Percentiles rank a stretch among this genome's conserved stretches.
Evolutionary conservation across 2,888 invertebrate species (phyloP).

Genomic region (Epinotia nisella): DNA sequence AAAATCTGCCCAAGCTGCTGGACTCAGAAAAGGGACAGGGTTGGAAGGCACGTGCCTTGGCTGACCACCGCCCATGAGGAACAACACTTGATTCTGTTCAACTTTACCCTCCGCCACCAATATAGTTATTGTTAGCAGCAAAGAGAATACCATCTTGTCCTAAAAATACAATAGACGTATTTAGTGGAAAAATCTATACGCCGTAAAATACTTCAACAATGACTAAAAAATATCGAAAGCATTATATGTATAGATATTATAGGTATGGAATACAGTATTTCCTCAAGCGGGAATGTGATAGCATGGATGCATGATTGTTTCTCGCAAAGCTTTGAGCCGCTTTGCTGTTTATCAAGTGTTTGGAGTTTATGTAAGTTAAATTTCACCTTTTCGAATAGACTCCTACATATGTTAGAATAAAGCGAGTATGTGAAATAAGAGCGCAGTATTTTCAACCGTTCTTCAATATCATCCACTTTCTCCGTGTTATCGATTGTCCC

Average conservation of each 20-base stretch:
- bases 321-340: no score
- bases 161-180: conserved; percentile 58
- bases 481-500: conserved; percentile 94
- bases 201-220: no score
- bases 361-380: background rate
- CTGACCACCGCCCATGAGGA: conserved; percentile 92
- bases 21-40: conserved; percentile 73
- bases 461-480: conserved; percentile 90
- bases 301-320: no score
- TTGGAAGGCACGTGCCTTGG: conserved; percentile 64
- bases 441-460: conserved; percentile 89
- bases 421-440: conserved; percentile 94
- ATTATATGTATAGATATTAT: background rate
- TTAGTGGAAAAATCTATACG: background rate
- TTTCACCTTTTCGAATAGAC: conserved; percentile 94
- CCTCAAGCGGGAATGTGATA: no score
- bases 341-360: no score
- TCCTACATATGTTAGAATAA: conserved; percentile 96
- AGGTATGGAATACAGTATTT: no score
- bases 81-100: conserved; percentile 90
- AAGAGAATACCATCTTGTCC: conserved; percentile 96
- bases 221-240: background rate
- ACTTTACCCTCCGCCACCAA: conserved; percentile 85
- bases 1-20: conserved; percentile 75
- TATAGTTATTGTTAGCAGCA: conserved; percentile 89